A percentile compares a stretch with the other conserved stretches of the same genome.
Conservation (phyloP, 2,888 invertebrate genomes). For the Athalia rosae region DNA sequence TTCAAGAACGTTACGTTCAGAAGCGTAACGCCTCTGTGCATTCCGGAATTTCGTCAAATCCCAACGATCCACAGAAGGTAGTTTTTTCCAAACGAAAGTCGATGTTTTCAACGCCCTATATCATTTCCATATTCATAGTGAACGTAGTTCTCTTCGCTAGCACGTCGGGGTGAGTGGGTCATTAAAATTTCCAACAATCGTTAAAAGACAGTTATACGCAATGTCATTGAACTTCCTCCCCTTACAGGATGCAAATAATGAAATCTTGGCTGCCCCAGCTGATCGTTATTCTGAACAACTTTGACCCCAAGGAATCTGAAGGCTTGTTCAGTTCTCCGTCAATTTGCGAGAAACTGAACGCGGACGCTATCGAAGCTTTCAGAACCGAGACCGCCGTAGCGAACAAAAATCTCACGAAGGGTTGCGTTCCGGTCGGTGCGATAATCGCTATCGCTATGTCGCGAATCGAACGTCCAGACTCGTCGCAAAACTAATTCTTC, state of each 20-base stretch:
- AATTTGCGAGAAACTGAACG: conserved; percentile 73
- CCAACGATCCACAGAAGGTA: too few species aligned
- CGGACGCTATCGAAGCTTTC: conserved; percentile 17
- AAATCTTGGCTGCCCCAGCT: conserved; percentile 78
- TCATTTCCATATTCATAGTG: conserved; percentile 78
- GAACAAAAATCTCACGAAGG: conserved; percentile 48
- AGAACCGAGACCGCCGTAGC: background rate
- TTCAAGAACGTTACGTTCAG: background rate
- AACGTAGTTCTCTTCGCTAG: conserved; percentile 80
- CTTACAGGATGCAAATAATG: conserved; percentile 75
- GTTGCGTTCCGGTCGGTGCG: conserved; percentile 54
- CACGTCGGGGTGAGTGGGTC: conserved; percentile 71
- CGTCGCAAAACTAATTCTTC: background rate
- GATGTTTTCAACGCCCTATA: conserved; percentile 79
- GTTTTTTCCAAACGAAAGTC: conserved; percentile 73
- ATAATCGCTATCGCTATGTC: background rate
- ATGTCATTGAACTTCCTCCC: too few species aligned
- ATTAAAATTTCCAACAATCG: background rate
- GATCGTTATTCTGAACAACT: conserved; percentile 77
- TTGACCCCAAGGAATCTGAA: conserved; percentile 62
- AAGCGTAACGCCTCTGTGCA: background rate
- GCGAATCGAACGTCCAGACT: background rate
- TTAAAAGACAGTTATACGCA: too few species aligned
- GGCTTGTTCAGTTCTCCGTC: conserved; percentile 65
- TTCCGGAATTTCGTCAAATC: too few species aligned